phyloP scores from a whole-genome alignment of 1,140 invertebrate species.

The Tribolium castaneum region DNA sequence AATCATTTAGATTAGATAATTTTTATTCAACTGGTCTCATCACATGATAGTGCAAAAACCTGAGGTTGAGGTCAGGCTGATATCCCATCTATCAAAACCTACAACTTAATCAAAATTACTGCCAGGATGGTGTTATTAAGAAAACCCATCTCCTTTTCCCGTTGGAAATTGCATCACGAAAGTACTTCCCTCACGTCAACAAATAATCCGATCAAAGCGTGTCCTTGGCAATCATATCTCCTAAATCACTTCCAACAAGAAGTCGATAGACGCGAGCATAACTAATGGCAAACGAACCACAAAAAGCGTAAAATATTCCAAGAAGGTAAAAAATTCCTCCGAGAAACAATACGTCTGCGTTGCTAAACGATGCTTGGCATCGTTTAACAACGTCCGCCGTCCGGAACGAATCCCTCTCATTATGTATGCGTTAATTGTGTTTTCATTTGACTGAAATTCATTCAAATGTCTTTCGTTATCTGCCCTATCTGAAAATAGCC shows the following conservation, averaged over 20 bases:
- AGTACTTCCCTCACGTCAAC: constrained; percentile 3
- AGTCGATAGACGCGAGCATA: constrained; percentile 5
- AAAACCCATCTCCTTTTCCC: not conserved
- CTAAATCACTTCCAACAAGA: not conserved
- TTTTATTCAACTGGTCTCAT: not conserved
- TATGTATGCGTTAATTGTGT: constrained; percentile 44
- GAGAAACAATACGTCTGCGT: constrained; percentile 16
- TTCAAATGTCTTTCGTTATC: constrained; percentile 44
- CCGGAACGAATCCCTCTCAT: constrained; percentile 24
- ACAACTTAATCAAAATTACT: not conserved
- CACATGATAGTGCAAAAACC: constrained; percentile 27
- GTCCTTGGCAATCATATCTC: constrained; percentile 7
- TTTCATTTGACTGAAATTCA: constrained; percentile 45
- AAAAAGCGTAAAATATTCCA: constrained; percentile 24
- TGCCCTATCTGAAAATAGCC: constrained; percentile 15
- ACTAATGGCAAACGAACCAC: constrained; percentile 1
- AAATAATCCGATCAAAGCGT: constrained; percentile 14
- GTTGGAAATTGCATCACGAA: constrained; percentile 29
- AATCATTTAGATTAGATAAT: constrained; percentile 31
- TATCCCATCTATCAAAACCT: not conserved
- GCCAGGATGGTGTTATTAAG: not conserved
- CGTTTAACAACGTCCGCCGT: constrained; percentile 7
- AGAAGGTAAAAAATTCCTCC: constrained; percentile 11
- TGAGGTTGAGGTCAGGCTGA: constrained; percentile 18
- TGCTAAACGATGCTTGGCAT: constrained; percentile 36